A percentile compares a stretch with the other conserved stretches of the same genome.
These are phyloP conservation scores for Acrobasis consociella DNA, from an alignment of 2,888 invertebrate genomes.

Conservation along the genomic window DNA sequence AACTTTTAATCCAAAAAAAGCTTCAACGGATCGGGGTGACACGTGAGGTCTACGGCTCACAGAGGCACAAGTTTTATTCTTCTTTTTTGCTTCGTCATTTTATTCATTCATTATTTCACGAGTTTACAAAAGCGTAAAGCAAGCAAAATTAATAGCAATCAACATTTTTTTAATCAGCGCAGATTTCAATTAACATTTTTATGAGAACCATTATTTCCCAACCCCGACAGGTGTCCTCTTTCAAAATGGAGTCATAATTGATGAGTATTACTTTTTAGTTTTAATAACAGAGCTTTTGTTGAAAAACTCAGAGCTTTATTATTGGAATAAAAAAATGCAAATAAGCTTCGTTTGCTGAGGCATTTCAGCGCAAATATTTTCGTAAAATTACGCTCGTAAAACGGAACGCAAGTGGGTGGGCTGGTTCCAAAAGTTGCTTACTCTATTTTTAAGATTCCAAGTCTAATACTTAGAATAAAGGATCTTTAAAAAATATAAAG, in stretches of 20 bases:
- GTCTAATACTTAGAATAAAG: too few species aligned
- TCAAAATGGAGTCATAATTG: slow-evolving; percentile 14
- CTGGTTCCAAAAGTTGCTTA: too few species aligned
- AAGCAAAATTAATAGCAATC: background rate
- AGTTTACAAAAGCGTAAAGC: background rate
- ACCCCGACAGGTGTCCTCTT: slow-evolving; percentile 10
- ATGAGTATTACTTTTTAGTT: slow-evolving; percentile 10
- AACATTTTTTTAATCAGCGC: background rate
- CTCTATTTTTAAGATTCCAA: too few species aligned
- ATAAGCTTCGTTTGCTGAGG: slow-evolving; percentile 8
- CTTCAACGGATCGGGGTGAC: too few species aligned
- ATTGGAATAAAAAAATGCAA: slow-evolving; percentile 13
- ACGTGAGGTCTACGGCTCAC: too few species aligned
- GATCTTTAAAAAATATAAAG: too few species aligned
- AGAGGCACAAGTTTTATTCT: too few species aligned
- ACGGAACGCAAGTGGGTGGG: background rate
- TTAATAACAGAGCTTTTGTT: slow-evolving; percentile 15
- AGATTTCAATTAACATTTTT: slow-evolving; percentile 15
- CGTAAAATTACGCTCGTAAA: slow-evolving; percentile 8
- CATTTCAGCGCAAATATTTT: slow-evolving; percentile 7
- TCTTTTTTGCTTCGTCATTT: too few species aligned
- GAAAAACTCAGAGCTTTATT: slow-evolving; percentile 6
- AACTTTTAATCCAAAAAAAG: too few species aligned
- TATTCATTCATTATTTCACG: too few species aligned
- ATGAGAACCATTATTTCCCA: background rate